These are phyloP conservation scores for Lepus americanus DNA, from an alignment of 2,113 vertebrate genomes.

Conservation along the genomic window DNA sequence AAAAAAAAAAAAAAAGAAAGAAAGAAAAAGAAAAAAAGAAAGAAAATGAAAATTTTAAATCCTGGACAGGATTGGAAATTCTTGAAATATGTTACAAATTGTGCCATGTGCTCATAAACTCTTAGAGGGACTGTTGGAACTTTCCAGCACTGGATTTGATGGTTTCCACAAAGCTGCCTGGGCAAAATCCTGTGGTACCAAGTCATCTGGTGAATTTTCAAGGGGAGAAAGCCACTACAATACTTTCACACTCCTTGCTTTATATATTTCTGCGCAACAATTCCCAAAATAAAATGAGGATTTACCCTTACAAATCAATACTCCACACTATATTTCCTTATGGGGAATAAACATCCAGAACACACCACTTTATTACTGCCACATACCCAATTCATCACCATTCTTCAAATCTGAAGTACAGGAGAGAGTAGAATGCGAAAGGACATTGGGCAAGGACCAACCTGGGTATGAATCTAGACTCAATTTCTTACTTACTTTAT, in stretches of 20 bases:
- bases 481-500: background rate
- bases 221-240: background rate
- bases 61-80: slow-evolving; percentile 26
- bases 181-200: background rate
- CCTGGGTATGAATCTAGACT: background rate
- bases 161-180: slow-evolving; percentile 3
- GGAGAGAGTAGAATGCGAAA: background rate
- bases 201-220: background rate
- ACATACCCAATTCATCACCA: background rate
- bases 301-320: background rate
- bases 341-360: background rate
- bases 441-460: background rate
- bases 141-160: slow-evolving; percentile 27
- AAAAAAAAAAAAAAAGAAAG: too few species aligned
- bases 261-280: background rate
- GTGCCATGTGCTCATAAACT: slow-evolving; percentile 67
- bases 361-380: background rate
- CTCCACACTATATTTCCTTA: background rate
- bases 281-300: background rate
- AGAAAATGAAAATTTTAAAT: slow-evolving; percentile 21
- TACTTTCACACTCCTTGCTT: background rate
- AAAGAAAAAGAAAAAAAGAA: too few species aligned
- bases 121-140: slow-evolving; percentile 15
- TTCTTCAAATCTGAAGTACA: background rate
- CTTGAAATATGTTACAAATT: slow-evolving; percentile 16